Evolutionary conservation across 2,113 vertebrate species (phyloP), one percentile per base, ranked within the genome.

Genomic region (Tympanuchus pallidicinctus): DNA sequence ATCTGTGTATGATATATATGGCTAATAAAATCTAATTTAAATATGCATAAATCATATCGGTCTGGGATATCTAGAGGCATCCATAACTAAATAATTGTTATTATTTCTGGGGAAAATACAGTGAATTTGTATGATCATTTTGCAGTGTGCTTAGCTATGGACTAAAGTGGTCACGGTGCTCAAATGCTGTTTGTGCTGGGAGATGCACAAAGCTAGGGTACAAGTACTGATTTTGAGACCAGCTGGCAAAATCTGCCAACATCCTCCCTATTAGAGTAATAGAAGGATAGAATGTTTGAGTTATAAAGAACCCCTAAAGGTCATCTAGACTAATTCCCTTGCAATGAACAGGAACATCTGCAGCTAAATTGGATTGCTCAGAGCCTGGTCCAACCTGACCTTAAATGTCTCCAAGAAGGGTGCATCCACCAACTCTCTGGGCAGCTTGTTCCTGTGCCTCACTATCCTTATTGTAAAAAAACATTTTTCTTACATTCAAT

Each of bases 1-100:
- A 13, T 78, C 27, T 42, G 27, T 19, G 16, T 45, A 30, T 64
- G 50, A 57, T 14, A 61, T 20, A 40, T 59, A 43, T 63, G 11
- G 74, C 24, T 28, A 30, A 21, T 73, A 70, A 90, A 72, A 64
- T 15, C 40, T 47, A 40, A 30, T 71, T 12, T 52, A 27, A 1
- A 0, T 1, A 5, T 27, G 1, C 64, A 4, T 45, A 75, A 75
- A 50, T 28, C 1, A 71, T n/a, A 61, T 3, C 3, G 38, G 3
- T 63, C 22, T 81, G 11, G 25, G 17, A 42, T 56, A 28, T 43
- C n/a, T 52, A 57, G 22, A 67, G 8, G 7, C 5, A 47, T 34
- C 17, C 8, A 30, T 27, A 48, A 22, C 3, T 14, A 83, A 74
- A 70, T 22, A 38, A 20, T 34, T 27, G 65, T 24, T 48, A 50